These are phyloP conservation scores for Thomomys bottae DNA, from an alignment of 2,113 vertebrate species.

Conservation along the genomic window DNA sequence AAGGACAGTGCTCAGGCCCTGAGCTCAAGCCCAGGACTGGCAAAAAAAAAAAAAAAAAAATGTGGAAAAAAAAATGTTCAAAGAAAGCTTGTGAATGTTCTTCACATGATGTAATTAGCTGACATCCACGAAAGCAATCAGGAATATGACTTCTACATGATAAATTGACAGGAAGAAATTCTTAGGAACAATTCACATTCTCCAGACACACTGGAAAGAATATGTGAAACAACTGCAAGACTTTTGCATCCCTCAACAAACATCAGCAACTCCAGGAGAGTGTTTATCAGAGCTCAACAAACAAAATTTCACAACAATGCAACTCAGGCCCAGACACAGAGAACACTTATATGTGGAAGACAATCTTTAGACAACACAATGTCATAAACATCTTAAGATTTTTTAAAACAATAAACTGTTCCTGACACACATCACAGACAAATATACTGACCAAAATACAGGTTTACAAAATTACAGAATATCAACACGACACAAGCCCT, in stretches of 20 bases:
- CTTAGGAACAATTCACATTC: conserved; percentile 56
- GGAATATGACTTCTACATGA: conserved; percentile 40
- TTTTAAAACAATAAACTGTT: conserved; percentile 45
- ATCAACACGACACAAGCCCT: conserved; percentile 65
- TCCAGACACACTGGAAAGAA: conserved; percentile 41
- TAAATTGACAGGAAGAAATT: conserved; percentile 59
- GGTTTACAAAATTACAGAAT: conserved; percentile 53
- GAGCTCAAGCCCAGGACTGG: too few relatives aligned
- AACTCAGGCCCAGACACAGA: conserved; percentile 41
- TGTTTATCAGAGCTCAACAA: conserved; percentile 50
- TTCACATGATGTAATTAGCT: background rate
- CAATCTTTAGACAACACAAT: conserved; percentile 71
- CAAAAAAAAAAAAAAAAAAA: too few relatives aligned
- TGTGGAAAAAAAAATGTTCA: too few relatives aligned
- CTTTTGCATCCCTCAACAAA: background rate
- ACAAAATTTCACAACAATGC: conserved; percentile 49
- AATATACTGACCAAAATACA: conserved; percentile 59
- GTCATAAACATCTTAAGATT: conserved; percentile 59
- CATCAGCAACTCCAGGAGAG: background rate
- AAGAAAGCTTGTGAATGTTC: conserved; percentile 47
- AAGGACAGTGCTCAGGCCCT: too few relatives aligned
- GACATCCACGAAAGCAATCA: conserved; percentile 5
- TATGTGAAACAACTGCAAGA: conserved; percentile 16
- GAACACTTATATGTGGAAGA: conserved; percentile 72
- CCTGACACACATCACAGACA: conserved; percentile 73